Conservation (phyloP, 2,797 vertebrate genomes). For the Tinamus major region DNA sequence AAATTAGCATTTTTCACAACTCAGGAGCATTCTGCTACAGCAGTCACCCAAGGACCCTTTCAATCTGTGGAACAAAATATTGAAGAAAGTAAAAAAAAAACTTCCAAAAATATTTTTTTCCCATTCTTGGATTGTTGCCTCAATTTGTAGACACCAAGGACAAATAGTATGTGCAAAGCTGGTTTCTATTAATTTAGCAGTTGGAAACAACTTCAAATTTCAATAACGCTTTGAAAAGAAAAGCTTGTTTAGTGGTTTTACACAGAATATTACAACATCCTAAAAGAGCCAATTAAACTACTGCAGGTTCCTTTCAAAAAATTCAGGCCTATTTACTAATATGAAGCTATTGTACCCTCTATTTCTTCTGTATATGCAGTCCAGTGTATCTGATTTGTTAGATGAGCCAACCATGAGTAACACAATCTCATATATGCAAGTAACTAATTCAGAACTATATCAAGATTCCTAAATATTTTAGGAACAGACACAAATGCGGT, state of each 20-base stretch:
- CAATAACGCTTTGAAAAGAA: neutral
- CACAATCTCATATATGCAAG: neutral
- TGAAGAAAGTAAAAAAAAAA: neutral
- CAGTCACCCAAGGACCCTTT: neutral
- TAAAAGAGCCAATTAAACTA: neutral
- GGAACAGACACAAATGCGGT: neutral
- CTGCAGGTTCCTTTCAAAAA: neutral
- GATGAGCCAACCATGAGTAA: neutral
- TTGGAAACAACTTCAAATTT: neutral
- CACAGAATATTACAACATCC: neutral
- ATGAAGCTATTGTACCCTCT: neutral
- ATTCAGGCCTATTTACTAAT: neutral
- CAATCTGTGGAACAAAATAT: constrained; percentile 19
- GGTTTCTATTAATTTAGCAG: neutral
- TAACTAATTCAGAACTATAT: neutral
- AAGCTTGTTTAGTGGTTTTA: neutral
- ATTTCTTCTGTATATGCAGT: neutral
- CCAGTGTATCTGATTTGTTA: neutral
- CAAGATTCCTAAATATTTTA: neutral
- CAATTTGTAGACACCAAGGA: neutral
- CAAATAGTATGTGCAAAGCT: neutral
- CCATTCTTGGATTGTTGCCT: neutral
- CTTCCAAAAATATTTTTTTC: neutral
- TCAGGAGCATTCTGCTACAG: neutral
- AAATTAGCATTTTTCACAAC: constrained; percentile 54